Evolutionary conservation across 2,797 vertebrate genomes (phyloP).

Genomic region (Melanotaenia parkinsoni): DNA sequence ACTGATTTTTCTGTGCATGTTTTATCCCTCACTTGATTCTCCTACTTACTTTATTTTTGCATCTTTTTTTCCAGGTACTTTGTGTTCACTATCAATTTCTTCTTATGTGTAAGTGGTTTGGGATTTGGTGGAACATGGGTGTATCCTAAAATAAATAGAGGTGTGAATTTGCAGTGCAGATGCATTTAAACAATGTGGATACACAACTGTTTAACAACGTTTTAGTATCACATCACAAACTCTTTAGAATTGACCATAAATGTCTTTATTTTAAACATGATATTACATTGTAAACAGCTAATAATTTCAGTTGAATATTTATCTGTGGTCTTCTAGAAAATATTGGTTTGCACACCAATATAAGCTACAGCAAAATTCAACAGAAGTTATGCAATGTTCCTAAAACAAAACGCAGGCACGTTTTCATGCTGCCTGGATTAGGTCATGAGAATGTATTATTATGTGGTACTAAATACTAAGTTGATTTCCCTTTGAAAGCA

Average conservation of each 20-base stretch:
- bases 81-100: slow-evolving; percentile 12
- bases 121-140: slow-evolving; percentile 29
- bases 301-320: too few species aligned
- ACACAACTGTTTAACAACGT: slow-evolving; percentile 55
- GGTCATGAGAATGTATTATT: too few species aligned
- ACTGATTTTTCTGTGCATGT: slow-evolving; percentile 44
- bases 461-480: too few species aligned
- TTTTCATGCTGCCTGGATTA: too few species aligned
- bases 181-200: slow-evolving; percentile 10
- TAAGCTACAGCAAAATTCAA: too few species aligned
- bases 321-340: too few species aligned
- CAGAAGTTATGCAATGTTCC: too few species aligned
- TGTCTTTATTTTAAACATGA: too few species aligned
- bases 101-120: slow-evolving; percentile 23
- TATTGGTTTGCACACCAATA: too few species aligned
- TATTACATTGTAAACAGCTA: too few species aligned
- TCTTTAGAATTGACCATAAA: not conserved
- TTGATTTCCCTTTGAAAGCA: too few species aligned
- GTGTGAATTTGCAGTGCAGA: slow-evolving; percentile 31
- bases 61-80: slow-evolving; percentile 46
- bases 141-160: slow-evolving; percentile 43
- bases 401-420: too few species aligned
- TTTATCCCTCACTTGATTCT: slow-evolving; percentile 38
- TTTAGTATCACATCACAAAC: slow-evolving; percentile 42
- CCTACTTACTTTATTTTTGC: slow-evolving; percentile 32